phyloP scores from a whole-genome alignment of 2,113 vertebrate species.

The Otolemur garnettii region DNA sequence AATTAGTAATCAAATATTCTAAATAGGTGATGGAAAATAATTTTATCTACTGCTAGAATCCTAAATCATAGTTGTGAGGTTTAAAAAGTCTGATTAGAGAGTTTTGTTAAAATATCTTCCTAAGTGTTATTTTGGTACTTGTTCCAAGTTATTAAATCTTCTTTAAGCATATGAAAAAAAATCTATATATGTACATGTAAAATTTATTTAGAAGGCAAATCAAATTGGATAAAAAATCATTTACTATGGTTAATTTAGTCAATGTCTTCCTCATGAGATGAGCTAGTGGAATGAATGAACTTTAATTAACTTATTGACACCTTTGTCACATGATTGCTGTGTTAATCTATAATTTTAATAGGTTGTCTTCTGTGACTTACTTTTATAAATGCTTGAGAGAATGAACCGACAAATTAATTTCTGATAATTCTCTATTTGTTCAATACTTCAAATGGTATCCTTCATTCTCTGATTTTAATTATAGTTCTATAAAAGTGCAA shows the following conservation, averaged over 20 bases:
- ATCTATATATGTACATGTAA: conserved; percentile 39
- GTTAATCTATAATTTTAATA: conserved; percentile 86
- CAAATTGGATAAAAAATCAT: conserved; percentile 75
- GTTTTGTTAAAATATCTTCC: conserved; percentile 77
- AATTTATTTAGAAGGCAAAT: conserved; percentile 74
- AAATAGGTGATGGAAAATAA: conserved; percentile 86
- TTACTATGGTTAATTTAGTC: conserved; percentile 80
- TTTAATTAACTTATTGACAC: conserved; percentile 86
- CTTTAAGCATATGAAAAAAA: conserved; percentile 58
- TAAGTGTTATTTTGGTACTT: conserved; percentile 54
- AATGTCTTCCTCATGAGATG: conserved; percentile 81
- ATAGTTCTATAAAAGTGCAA: conserved; percentile 68
- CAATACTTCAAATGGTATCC: conserved; percentile 70
- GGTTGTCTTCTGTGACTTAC: conserved; percentile 65
- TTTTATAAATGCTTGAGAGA: conserved; percentile 82
- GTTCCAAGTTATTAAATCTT: conserved; percentile 77
- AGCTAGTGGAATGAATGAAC: conserved; percentile 83
- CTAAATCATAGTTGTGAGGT: conserved; percentile 76
- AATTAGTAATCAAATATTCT: conserved; percentile 90
- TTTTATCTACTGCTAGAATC: conserved; percentile 78
- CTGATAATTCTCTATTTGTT: conserved; percentile 74
- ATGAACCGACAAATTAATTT: conserved; percentile 81
- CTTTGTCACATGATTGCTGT: conserved; percentile 83
- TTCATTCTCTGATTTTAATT: conserved; percentile 75
- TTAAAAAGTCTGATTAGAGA: conserved; percentile 72